Evolutionary conservation across 1,140 invertebrate species (phyloP), one percentile per base, ranked within the genome.

Genomic region (Drosophila nikananu): DNA sequence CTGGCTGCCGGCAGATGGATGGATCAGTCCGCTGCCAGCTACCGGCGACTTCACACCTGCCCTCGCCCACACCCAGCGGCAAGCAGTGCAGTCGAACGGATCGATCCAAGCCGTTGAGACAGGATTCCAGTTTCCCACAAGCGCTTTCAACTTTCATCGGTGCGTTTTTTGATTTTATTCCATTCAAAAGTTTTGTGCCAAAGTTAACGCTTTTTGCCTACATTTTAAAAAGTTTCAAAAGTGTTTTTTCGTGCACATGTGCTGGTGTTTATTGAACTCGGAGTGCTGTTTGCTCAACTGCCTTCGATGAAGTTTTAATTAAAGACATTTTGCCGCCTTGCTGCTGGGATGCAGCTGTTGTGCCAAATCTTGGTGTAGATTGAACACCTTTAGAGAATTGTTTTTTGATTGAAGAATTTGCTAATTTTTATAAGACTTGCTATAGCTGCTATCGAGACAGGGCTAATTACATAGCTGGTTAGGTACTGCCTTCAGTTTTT

Each of bases 31-130:
- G 86, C 75, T 81, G 81, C 67, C 74, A 89, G 75, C 86, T 73
- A 90, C 78, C 86, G 86, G 81, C 86, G 86, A 72, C 82, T 79
- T 77, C 60, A 80, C 84, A 90, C 81, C 86, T 90, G 74, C 57
- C 81, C 70, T 32, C 67, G 60, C 65, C 62, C 55, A 42, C 27
- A 77, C 23, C 42, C 8, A 32, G 48, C 30, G 41, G 46, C 32
- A 73, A 61, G 62, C 46, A 70, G 76, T 79, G 65, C 65, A 62
- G 58, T 57, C 27, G 67, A 42, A 52, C 65, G 62, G 66, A 66
- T 70, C 60, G 46, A 52, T 42, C 46, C 54, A 61, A 41, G 63
- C 49, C 52, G 48, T 60, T 61, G 23, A 46, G 21, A 23, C 35
- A 57, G 19, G 52, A 23, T 52, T 67, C 65, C 63, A 71, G 58